phyloP scores from a whole-genome alignment of 2,888 invertebrate species.

The Myopa tessellatipennis region DNA sequence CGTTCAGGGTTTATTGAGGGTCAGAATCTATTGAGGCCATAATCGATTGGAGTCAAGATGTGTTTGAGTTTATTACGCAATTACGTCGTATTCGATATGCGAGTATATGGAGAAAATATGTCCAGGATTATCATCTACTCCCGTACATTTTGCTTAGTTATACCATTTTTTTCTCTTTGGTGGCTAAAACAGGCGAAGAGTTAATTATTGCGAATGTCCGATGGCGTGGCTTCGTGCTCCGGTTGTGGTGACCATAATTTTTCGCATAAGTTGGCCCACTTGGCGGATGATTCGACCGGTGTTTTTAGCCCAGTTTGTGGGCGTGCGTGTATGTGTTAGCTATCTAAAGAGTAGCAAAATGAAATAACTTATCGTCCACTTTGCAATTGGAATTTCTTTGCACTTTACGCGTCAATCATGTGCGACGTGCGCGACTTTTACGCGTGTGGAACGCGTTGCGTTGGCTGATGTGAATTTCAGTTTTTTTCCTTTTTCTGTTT shows the following conservation, averaged over 20 bases:
- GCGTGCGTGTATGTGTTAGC: not conserved
- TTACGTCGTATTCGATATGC: no score
- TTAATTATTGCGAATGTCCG: constrained; percentile 4
- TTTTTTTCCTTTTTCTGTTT: no score
- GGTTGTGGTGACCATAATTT: not conserved
- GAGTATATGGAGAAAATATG: no score
- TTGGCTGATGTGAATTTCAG: not conserved
- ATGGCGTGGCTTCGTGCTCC: not conserved
- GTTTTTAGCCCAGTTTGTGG: not conserved
- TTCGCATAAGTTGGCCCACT: not conserved
- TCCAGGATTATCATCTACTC: not conserved
- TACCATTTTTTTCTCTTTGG: not conserved
- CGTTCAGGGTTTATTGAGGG: not conserved
- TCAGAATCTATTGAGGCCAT: not conserved
- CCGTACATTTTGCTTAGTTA: not conserved
- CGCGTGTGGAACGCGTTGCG: not conserved
- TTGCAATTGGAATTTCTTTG: constrained; percentile 1
- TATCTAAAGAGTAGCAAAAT: not conserved
- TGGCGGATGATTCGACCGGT: not conserved
- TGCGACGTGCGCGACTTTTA: not conserved
- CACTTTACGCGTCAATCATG: not conserved
- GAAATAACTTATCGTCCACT: not conserved
- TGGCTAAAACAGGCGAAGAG: constrained; percentile 3
- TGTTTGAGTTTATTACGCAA: no score
- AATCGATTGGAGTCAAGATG: no score